Evolutionary conservation across 2,113 vertebrate species (phyloP), one percentile per base, ranked within the genome.

Genomic region (Octodon degus): DNA sequence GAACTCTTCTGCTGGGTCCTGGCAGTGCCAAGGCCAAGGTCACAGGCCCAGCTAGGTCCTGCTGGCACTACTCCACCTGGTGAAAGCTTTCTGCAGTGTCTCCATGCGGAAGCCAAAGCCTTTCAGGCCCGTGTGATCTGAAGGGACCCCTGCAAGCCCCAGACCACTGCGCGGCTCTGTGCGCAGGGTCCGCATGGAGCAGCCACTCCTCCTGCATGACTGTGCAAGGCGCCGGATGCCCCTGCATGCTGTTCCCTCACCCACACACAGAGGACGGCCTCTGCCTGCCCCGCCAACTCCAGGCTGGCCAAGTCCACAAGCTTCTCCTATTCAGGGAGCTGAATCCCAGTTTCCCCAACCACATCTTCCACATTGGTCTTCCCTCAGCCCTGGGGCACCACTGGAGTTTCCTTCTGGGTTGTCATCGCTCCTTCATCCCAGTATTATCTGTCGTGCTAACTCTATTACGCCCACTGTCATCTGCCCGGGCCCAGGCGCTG

Each of bases 171-270:
- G 24, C 50, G 34, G 34, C 2, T 24, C 74, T 13, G 40, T 14
- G 30, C 25, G 0, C 50, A 47, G 40, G 40, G 32, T 8, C 60
- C 43, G 2, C 43, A 11, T 1, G 0, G 6, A 17, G 5, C 16
- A 6, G 9, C 67, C 30, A 0, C 14, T 81, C 37, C 58, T 87
- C 20, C 76, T 40, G 47, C 25, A 43, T 37, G 34, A 40, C 76
- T 25, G n/a, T 25, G 0, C 1, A 0, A 5, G 22, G 27, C 4
- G 12, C 68, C 34, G 4, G 79, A 62, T 2, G 2, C 50, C 77
- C 47, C 77, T 53, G 47, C 77, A 20, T 80, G 77, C 19, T 2
- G 19, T 9, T 11, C 16, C n/a, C n/a, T 50, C 60, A 58, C 53
- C 34, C 17, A 53, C 79, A 20, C 27, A 1, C 53, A 37, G 16